These are phyloP conservation scores for Periplaneta americana DNA, from an alignment of 1,140 invertebrate species.

Conservation along the genomic window DNA sequence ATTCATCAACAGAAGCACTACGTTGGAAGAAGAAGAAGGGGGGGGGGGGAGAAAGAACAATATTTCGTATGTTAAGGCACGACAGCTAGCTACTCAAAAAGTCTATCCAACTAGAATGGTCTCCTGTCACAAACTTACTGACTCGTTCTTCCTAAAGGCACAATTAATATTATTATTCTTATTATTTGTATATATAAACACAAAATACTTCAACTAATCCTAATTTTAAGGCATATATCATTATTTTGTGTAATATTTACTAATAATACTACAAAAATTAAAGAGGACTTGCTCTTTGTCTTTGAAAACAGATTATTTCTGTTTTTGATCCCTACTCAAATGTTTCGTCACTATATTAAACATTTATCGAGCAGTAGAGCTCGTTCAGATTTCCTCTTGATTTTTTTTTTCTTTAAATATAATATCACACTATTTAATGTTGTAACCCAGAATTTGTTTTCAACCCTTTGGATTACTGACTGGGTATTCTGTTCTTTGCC, in stretches of 20 bases:
- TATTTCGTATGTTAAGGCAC: slow-evolving; percentile 2
- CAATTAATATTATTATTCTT: slow-evolving; percentile 1
- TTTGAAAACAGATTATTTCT: not conserved
- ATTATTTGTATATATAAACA: not conserved
- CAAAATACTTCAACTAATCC: not conserved
- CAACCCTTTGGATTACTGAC: not conserved
- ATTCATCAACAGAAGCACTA: not conserved
- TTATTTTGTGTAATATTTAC: slow-evolving; percentile 8
- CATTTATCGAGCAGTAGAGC: slow-evolving; percentile 2
- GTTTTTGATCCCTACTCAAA: slow-evolving; percentile 1
- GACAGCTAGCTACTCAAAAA: slow-evolving; percentile 7
- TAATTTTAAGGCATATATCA: not conserved
- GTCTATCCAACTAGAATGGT: slow-evolving; percentile 1
- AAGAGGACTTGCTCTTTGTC: slow-evolving; percentile 1
- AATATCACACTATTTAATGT: slow-evolving; percentile 8
- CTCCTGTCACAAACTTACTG: not conserved
- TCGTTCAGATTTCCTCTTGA: not conserved
- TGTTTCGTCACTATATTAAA: not conserved
- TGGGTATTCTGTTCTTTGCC: not conserved
- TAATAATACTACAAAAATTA: slow-evolving; percentile 8
- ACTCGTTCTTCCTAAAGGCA: slow-evolving; percentile 2
- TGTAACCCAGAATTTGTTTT: not conserved
- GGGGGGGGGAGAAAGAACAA: not conserved
- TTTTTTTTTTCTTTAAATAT: not conserved
- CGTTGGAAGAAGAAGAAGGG: not conserved